Conservation (phyloP, 2,113 vertebrate species). For the Oryzias woworae region DNA sequence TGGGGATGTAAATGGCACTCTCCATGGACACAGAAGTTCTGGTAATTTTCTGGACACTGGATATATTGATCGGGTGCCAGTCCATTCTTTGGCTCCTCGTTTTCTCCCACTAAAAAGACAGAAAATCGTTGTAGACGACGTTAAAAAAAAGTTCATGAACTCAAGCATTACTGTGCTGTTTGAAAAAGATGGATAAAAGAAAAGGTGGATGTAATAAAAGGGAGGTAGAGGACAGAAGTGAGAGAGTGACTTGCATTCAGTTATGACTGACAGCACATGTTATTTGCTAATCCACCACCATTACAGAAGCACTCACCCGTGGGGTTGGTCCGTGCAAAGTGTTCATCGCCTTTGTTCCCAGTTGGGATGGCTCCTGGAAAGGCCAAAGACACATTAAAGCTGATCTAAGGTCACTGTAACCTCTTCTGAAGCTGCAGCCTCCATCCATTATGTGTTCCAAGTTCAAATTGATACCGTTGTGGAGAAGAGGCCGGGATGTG, state of each 20-base stretch:
- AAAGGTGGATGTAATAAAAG: not conserved
- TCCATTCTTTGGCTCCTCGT: slow-evolving; percentile 88
- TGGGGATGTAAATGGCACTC: slow-evolving; percentile 88
- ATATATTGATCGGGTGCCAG: slow-evolving; percentile 87
- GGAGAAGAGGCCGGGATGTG: slow-evolving; percentile 13
- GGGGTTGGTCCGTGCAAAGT: slow-evolving; percentile 90
- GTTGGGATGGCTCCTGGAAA: slow-evolving; percentile 86
- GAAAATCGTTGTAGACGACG: no score
- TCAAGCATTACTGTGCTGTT: not conserved
- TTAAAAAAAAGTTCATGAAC: no score
- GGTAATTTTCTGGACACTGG: slow-evolving; percentile 94
- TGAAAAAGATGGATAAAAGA: not conserved
- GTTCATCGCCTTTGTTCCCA: slow-evolving; percentile 89
- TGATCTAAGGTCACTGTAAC: slow-evolving; percentile 17
- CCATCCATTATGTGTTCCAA: slow-evolving; percentile 10
- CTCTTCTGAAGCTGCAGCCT: not conserved
- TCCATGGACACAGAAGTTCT: slow-evolving; percentile 95
- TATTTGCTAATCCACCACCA: slow-evolving; percentile 5
- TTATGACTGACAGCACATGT: slow-evolving; percentile 18
- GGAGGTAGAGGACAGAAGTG: not conserved
- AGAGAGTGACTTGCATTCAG: not conserved
- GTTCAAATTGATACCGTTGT: not conserved
- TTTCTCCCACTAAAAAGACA: slow-evolving; percentile 31
- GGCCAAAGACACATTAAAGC: slow-evolving; percentile 36
- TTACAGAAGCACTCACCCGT: slow-evolving; percentile 78